Percentiles rank a stretch among this genome's conserved stretches.
These are phyloP conservation scores for Heliothis virescens DNA, from an alignment of 1,140 invertebrate species.

Conservation along the genomic window DNA sequence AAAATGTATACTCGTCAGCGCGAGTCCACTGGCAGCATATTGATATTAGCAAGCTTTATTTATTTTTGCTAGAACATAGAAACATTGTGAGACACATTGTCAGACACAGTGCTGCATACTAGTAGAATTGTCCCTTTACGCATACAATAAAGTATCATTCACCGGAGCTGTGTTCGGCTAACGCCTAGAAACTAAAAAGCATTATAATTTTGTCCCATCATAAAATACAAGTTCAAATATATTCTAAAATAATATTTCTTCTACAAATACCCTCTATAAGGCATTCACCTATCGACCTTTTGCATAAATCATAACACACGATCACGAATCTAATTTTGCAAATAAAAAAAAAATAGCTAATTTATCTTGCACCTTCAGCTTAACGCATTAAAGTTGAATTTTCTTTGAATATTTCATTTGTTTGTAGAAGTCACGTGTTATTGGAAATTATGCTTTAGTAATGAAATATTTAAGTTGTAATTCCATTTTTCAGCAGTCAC, in stretches of 20 bases:
- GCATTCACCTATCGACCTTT: conserved; percentile 49
- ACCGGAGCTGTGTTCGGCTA: not conserved
- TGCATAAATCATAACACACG: conserved; percentile 56
- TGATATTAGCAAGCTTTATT: too few relatives aligned
- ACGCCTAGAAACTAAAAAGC: not conserved
- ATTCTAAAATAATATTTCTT: not conserved
- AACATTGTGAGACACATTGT: too few relatives aligned
- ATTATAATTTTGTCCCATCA: not conserved
- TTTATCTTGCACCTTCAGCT: not conserved
- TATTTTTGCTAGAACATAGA: too few relatives aligned
- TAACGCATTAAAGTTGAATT: not conserved
- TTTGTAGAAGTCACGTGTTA: conserved; percentile 1
- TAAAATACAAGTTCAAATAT: not conserved
- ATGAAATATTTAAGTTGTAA: not conserved
- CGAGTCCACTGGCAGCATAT: too few relatives aligned
- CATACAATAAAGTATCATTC: too few relatives aligned
- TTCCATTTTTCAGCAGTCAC: not conserved
- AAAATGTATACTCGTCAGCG: too few relatives aligned
- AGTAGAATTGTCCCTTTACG: too few relatives aligned
- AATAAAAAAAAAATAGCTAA: conserved; percentile 13
- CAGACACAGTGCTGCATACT: too few relatives aligned
- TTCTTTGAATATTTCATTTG: conserved; percentile 7
- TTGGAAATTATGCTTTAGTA: not conserved
- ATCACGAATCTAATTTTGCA: conserved; percentile 48
- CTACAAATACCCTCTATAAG: conserved; percentile 39